Base-by-base conservation (phyloP, 2,797 vertebrate species). In the Malacoctenus gilli region DNA sequence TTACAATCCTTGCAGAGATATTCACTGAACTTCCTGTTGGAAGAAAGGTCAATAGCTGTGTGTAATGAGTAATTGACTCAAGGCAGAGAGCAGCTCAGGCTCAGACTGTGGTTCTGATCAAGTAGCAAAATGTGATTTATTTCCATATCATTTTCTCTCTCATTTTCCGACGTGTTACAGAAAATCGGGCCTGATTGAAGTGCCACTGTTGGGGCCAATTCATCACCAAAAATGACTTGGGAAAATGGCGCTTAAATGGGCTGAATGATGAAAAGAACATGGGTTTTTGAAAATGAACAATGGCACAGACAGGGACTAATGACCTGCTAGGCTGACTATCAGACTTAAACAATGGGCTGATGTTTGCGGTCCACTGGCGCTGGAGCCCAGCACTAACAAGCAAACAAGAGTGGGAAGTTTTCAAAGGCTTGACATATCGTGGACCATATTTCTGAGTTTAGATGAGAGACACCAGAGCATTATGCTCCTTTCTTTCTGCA, bases 51-150 rank as follows among this genome's bases (percentile, higher is more conserved):
- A 92, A 93, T 93, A 92, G 89, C 91, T 80, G 75, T 83, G 87
- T 87, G 89, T 92, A 92, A 92, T 92, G 91, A 92, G 89, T 92
- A 91, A 93, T 91, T 92, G 91, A 92, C 89, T 93, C 85, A 85
- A 88, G 85, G 80, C 84, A 85, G 87, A 82, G 86, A 87, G 85
- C 83, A 75, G 87, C 78, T 83, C 79, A 59, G 68, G 77, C 85
- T 84, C 75, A 72, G 79, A 76, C 85, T 87, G 79, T 70, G 80
- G 77, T 88, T 87, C 85, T 85, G 91, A 92, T 92, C 88, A 91
- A 89, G 87, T 88, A 85, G 83, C 77, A 68, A 81, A 91, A 89
- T 91, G 88, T 91, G 87, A 91, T 91, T 91, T 92, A 91, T 92
- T 91, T 89, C 80, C 87, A 90, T 92, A 92, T 91, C 72, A 89